Percentiles rank a stretch among this genome's conserved stretches.
Conservation (phyloP, 2,888 invertebrate genomes). For the Micropterix aruncella region DNA sequence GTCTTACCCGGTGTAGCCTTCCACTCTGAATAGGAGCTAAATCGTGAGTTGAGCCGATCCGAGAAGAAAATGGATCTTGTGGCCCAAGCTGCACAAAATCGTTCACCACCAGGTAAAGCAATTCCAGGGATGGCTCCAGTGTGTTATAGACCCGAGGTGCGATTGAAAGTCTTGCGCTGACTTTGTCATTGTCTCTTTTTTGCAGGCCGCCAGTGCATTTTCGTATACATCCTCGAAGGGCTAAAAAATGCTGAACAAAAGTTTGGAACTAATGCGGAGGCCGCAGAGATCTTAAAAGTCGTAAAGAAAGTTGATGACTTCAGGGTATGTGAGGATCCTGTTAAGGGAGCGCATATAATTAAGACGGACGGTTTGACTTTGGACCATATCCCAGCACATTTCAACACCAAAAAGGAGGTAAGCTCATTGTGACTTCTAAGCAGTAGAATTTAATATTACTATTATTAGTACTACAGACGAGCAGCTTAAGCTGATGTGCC, state of each 20-base stretch:
- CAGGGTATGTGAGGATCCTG: slow-evolving; percentile 35
- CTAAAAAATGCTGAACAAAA: slow-evolving; percentile 31
- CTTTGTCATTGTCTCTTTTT: too few species aligned
- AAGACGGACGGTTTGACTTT: slow-evolving; percentile 39
- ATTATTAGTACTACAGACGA: neutral
- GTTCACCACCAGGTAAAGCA: too few species aligned
- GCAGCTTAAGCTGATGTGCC: slow-evolving; percentile 7
- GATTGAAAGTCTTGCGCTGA: too few species aligned
- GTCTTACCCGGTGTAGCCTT: too few species aligned
- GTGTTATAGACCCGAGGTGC: too few species aligned
- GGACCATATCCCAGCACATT: slow-evolving; percentile 53
- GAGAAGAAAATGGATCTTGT: too few species aligned
- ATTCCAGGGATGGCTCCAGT: too few species aligned
- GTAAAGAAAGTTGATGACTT: slow-evolving; percentile 34
- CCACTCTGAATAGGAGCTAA: too few species aligned
- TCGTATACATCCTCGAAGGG: slow-evolving; percentile 40
- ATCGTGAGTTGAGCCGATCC: too few species aligned
- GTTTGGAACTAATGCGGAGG: slow-evolving; percentile 24
- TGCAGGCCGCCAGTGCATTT: slow-evolving; percentile 1
- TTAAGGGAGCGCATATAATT: slow-evolving; percentile 33
- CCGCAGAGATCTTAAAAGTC: slow-evolving; percentile 27
- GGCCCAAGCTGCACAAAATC: too few species aligned
- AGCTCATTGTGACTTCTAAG: too few species aligned
- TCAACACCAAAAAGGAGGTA: slow-evolving; percentile 49
- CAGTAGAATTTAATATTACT: neutral